Base-by-base conservation (phyloP, 2,797 vertebrate genomes). In the Chaenodraco wilsoni region DNA sequence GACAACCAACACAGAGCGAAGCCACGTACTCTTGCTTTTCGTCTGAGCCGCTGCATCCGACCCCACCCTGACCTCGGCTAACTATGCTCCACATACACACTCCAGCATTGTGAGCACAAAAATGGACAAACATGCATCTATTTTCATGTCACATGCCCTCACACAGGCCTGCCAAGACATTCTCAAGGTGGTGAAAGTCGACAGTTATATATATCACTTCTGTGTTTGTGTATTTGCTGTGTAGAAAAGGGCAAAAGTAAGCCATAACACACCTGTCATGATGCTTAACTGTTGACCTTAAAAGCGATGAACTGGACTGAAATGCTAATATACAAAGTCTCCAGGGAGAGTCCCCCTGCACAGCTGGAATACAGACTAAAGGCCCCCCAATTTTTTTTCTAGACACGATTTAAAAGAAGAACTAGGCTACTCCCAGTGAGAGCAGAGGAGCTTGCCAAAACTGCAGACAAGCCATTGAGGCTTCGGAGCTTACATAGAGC, bases 341-440 rank as follows among this genome's bases (percentile, higher is more conserved):
- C 79, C 69, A 11, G 23, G 44, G 72, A 79, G 67, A 77, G 70
- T 73, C 41, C 57, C 27, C 17, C 16, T 52, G 40, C 21, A 16
- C 43, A 46, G 49, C 49, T 75, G 76, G 80, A 86, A 80, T 67
- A 76, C 58, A 78, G 49, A 61, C 64, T 48, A 46, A 67, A 69
- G 58, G 31, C 64, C 76, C 84, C 66, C 67, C 50, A 85, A 70
- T 54, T 82, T 72, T 74, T 72, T 74, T 74, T 76, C 58, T 48
- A 33, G 61, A 54, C 55, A 76, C 74, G 66, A 78, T 75, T 76
- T 71, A 74, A 82, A 76, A 74, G 58, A 77, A 62, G 64, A 79
- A 74, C 59, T 71, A 40, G 81, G 83, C 72, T 83, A 84, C 61
- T 86, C 84, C 78, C 71, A 78, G 54, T 10, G 78, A 87, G 78